A percentile compares a stretch with the other conserved stretches of the same genome.
Conservation (phyloP, 2,113 vertebrate genomes). For the Odocoileus virginianus region DNA sequence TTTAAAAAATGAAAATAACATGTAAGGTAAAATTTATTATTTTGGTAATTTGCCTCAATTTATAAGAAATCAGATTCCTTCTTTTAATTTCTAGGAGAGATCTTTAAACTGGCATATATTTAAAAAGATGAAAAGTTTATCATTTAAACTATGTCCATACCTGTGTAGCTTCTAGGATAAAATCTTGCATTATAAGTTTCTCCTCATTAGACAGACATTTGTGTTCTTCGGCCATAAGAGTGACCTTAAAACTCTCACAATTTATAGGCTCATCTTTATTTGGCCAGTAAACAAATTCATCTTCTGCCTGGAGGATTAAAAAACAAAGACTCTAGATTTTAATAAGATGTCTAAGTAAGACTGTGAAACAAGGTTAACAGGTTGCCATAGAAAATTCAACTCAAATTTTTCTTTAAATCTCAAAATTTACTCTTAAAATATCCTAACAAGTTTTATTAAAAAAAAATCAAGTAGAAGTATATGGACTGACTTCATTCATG, state of each 20-base stretch:
- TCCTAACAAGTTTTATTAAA: background rate
- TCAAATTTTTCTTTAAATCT: background rate
- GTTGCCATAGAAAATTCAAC: background rate
- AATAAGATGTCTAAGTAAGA: background rate
- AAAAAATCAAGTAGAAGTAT: background rate
- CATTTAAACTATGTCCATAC: conserved; percentile 75
- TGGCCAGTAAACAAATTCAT: conserved; percentile 90
- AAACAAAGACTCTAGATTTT: conserved; percentile 3
- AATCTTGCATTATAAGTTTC: conserved; percentile 91
- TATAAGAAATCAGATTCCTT: background rate
- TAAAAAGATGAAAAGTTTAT: background rate
- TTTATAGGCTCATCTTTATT: conserved; percentile 89
- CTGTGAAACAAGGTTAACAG: background rate
- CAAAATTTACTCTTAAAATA: background rate
- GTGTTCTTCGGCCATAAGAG: conserved; percentile 88
- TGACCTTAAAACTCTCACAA: conserved; percentile 91
- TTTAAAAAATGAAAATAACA: background rate
- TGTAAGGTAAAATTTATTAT: background rate
- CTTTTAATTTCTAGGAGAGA: background rate
- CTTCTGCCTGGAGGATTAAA: conserved; percentile 81
- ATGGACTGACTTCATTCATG: background rate
- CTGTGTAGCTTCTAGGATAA: conserved; percentile 92
- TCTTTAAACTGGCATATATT: background rate
- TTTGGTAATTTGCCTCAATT: background rate
- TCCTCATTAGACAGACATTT: conserved; percentile 94